phyloP scores from a whole-genome alignment of 2,797 vertebrate species.

The Octomys mimax region DNA sequence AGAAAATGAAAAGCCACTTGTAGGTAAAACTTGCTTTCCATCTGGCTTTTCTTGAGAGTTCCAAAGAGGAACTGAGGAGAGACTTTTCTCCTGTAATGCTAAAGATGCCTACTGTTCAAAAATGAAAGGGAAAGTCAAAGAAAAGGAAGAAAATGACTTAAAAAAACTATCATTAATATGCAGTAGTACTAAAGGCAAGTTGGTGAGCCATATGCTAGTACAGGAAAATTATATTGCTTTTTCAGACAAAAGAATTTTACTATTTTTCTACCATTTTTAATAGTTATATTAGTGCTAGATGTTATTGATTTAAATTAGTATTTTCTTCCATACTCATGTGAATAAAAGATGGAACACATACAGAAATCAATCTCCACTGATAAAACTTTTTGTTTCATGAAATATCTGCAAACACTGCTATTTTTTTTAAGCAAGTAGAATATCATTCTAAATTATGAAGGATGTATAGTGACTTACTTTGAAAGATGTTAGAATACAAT shows the following conservation, averaged over 20 bases:
- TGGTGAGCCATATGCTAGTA: neutral
- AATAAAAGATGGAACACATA: constrained; percentile 6
- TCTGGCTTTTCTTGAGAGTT: constrained; percentile 46
- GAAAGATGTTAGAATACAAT: neutral
- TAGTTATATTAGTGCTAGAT: neutral
- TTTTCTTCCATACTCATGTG: neutral
- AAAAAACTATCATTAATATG: neutral
- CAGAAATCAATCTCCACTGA: neutral
- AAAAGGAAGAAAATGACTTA: neutral
- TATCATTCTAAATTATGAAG: neutral
- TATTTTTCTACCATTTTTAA: neutral
- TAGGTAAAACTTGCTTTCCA: constrained; percentile 27
- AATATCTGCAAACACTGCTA: neutral
- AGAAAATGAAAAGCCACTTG: constrained; percentile 1
- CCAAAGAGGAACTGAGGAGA: constrained; percentile 35
- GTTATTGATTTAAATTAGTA: neutral
- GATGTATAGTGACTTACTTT: neutral
- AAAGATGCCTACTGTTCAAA: constrained; percentile 23
- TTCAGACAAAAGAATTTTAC: constrained; percentile 14
- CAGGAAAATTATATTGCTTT: neutral
- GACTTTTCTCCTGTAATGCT: neutral
- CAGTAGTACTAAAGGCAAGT: neutral
- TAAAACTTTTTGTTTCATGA: neutral
- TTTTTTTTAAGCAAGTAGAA: neutral
- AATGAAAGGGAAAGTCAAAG: neutral